Conservation (phyloP, 2,113 vertebrate species). For the Desmodus rotundus region DNA sequence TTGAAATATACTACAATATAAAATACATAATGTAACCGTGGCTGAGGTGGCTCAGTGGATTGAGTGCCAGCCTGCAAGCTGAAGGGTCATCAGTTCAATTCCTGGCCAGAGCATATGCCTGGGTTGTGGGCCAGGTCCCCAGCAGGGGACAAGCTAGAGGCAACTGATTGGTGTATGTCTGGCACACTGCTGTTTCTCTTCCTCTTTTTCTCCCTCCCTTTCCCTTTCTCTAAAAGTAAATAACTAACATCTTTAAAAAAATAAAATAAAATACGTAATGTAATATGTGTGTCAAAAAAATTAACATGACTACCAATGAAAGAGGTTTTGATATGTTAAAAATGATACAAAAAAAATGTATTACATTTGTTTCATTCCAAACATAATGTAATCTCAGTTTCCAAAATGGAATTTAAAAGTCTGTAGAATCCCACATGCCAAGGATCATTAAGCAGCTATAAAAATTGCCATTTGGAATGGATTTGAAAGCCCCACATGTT, state of each 20-base stretch:
- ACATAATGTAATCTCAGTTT: neutral
- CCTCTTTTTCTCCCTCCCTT: no score
- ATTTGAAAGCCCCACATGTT: neutral
- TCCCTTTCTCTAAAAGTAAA: no score
- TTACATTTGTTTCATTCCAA: neutral
- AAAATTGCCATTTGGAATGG: neutral
- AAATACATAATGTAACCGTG: neutral
- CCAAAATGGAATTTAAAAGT: neutral
- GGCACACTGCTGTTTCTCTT: no score
- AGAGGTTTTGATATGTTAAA: neutral
- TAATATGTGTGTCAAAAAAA: neutral
- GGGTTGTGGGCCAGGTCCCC: no score
- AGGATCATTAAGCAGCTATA: neutral
- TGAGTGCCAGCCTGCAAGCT: no score
- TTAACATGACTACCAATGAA: neutral
- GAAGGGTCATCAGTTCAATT: no score
- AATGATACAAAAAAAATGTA: neutral
- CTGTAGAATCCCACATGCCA: neutral
- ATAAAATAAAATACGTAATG: neutral
- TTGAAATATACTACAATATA: neutral
- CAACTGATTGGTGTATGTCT: no score
- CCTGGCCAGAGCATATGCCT: no score
- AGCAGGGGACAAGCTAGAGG: no score
- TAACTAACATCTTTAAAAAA: no score
- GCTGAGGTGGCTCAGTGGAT: no score